These are phyloP conservation scores for Esox masquinongy DNA, from an alignment of 2,797 vertebrate species.

Conservation along the genomic window DNA sequence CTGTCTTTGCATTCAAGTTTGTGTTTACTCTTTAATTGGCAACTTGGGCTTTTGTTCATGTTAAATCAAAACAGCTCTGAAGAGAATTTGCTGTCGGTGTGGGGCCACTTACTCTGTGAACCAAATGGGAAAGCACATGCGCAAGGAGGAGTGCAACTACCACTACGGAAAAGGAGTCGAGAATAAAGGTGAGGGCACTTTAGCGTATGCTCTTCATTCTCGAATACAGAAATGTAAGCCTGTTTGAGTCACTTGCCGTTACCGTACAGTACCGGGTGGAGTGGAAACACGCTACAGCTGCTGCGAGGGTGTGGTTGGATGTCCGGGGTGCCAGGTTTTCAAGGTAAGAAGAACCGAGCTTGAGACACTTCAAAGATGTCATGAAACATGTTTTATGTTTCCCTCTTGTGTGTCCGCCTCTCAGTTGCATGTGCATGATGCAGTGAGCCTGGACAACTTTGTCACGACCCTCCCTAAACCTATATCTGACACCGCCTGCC, in stretches of 20 bases:
- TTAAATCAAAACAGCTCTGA: slow-evolving; percentile 65
- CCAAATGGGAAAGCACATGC: slow-evolving; percentile 70
- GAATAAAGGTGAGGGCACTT: slow-evolving; percentile 67
- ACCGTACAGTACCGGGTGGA: slow-evolving; percentile 74
- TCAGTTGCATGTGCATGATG: slow-evolving; percentile 83
- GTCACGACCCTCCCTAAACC: slow-evolving; percentile 63
- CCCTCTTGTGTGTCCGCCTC: not conserved
- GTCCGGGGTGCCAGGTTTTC: slow-evolving; percentile 78
- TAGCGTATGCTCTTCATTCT: not conserved
- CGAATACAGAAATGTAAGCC: not conserved
- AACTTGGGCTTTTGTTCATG: not conserved
- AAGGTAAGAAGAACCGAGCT: slow-evolving; percentile 65
- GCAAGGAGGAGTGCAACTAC: slow-evolving; percentile 82
- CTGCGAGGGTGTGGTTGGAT: slow-evolving; percentile 79
- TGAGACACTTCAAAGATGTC: not conserved
- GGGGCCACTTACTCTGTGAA: slow-evolving; percentile 76
- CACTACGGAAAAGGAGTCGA: slow-evolving; percentile 78
- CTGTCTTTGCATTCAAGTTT: not conserved
- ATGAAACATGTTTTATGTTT: not conserved
- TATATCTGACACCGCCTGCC: slow-evolving; percentile 51
- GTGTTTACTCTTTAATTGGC: slow-evolving; percentile 4
- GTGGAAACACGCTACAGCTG: slow-evolving; percentile 81
- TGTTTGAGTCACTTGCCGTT: not conserved
- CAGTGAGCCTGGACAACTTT: slow-evolving; percentile 77
- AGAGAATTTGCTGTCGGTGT: slow-evolving; percentile 82